Base-by-base conservation (phyloP, 2,888 invertebrate genomes). In the Dexiosoma caninum region DNA sequence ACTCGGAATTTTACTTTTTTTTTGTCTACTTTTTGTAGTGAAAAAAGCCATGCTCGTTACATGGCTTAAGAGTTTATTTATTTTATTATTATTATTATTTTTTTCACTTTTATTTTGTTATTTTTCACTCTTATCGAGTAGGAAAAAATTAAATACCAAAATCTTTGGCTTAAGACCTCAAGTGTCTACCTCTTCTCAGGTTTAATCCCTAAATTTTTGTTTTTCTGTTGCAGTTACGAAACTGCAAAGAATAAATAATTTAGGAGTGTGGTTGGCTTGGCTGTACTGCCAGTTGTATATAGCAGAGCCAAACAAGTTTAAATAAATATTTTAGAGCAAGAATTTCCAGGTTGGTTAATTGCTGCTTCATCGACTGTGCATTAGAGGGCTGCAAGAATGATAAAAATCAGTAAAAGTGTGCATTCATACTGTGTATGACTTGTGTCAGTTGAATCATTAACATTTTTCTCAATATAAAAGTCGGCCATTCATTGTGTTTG, bases 281-380 rank as follows among this genome's bases (percentile, higher is more conserved):
- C 51, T 30, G 64, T 57, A 37, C 32, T 49, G 49, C 19, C 14
- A 12, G 53, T 44, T 55, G 35, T 23, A 46, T 75, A 27, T 27
- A 5, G 27, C 4, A 27, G 23, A 67, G 30, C 40, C 49, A 42
- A 67, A 49, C n/a, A 27, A 19, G 35, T 35, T 75, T 21, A 44
- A 70, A 21, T 49, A 49, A 77, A 55, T 55, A 19, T 57, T 64
- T 64, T 64, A 64, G 55, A 77, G 64, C 57, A 64, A 32, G 27
- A 59, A 55, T 70, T 77, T 77, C 70, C 70, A 49, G 70, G 49
- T 70, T 77, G 70, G 62, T 77, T 77, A 70, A 77, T 70, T 77
- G 69, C 64, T 57, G 37, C 46, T 49, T 70, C 62, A 70, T 77
- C 62, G 70, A 46, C 30, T 70, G 46, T 46, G 55, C 59, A 67